A percentile compares a stretch with the other conserved stretches of the same genome.
Evolutionary conservation across 2,113 vertebrate species (phyloP).

Genomic region (Lepus timidus): DNA sequence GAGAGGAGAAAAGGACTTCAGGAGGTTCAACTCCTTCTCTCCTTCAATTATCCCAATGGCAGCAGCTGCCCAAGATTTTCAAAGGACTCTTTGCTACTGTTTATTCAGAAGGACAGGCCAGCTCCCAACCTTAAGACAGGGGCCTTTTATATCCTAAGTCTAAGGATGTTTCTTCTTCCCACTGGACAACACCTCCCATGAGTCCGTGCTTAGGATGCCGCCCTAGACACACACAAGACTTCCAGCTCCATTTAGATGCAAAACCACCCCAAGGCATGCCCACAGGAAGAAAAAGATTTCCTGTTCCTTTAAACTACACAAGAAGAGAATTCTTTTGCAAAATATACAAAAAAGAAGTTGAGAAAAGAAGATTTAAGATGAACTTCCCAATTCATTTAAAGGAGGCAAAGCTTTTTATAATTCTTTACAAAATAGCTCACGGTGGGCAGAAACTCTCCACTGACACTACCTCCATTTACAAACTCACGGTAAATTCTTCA

Average conservation of each 20-base stretch:
- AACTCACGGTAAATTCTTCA: conserved; percentile 59
- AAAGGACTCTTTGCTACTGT: not conserved
- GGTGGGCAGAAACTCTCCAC: conserved; percentile 10
- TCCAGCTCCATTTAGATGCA: not conserved
- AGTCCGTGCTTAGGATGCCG: not conserved
- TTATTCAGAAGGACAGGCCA: not conserved
- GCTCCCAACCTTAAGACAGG: not conserved
- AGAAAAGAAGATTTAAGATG: not conserved
- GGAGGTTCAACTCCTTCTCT: not conserved
- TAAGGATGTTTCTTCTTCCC: not conserved
- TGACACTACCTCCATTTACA: conserved; percentile 47
- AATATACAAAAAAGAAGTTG: not conserved
- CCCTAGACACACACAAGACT: not conserved
- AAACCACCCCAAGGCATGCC: not conserved
- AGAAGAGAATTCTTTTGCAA: conserved; percentile 24
- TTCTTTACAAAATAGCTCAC: conserved; percentile 52
- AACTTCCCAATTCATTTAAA: conserved; percentile 47
- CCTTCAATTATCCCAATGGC: not conserved
- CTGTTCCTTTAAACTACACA: not conserved
- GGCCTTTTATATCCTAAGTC: not conserved
- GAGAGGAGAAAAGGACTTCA: not conserved
- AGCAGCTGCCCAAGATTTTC: not conserved
- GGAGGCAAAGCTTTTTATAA: conserved; percentile 35
- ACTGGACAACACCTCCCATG: not conserved
- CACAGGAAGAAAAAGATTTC: not conserved